phyloP scores from a whole-genome alignment of 2,113 vertebrate genomes.

The Pongo abelii region DNA sequence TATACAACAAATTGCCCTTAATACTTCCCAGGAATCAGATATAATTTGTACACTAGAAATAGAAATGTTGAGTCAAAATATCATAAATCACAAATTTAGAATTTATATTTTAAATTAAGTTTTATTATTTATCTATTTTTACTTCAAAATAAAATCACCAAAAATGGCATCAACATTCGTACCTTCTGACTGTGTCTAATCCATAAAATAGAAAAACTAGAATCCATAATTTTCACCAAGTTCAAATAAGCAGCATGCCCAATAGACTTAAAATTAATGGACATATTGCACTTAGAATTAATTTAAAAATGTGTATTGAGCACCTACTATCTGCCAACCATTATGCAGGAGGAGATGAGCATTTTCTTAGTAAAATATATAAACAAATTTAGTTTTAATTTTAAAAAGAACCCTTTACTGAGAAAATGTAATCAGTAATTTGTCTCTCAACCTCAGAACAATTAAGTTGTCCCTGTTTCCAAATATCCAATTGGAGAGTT shows the following conservation, averaged over 20 bases:
- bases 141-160: neutral
- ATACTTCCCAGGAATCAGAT: neutral
- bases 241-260: conserved; percentile 13
- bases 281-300: neutral
- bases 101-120: no score
- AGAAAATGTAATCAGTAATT: conserved; percentile 76
- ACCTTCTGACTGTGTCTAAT: neutral
- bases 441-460: conserved; percentile 72
- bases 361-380: conserved; percentile 7
- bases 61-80: neutral
- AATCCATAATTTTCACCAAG: neutral
- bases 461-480: conserved; percentile 76
- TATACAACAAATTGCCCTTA: neutral
- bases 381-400: conserved; percentile 48
- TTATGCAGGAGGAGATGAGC: neutral
- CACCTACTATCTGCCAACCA: neutral
- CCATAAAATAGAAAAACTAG: neutral
- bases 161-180: neutral
- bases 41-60: neutral
- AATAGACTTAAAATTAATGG: neutral
- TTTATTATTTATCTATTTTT: no score
- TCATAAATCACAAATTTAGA: neutral
- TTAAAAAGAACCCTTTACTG: conserved; percentile 61
- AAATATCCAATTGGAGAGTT: conserved; percentile 72
- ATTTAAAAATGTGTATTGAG: conserved; percentile 6